phyloP scores from a whole-genome alignment of 2,888 invertebrate species.

The Arge pagana region DNA sequence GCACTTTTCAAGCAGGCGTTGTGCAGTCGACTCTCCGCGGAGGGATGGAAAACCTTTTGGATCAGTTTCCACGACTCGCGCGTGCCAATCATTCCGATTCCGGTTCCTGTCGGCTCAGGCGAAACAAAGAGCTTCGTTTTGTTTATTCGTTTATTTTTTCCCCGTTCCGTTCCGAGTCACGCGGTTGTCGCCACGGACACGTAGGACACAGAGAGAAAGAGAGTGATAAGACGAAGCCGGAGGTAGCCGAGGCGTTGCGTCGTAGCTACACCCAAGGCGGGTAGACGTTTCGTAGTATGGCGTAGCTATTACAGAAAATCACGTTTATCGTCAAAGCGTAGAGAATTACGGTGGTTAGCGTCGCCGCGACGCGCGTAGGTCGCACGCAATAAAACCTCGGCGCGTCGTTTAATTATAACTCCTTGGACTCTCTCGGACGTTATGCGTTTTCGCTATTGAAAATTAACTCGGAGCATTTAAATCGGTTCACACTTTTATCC shows the following conservation, averaged over 20 bases:
- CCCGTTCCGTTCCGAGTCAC: not conserved
- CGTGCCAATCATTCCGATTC: no score
- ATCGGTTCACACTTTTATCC: constrained; percentile 9
- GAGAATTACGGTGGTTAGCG: constrained; percentile 14
- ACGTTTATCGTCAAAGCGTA: constrained; percentile 16
- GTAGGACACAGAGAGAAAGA: not conserved
- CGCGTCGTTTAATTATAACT: constrained; percentile 17
- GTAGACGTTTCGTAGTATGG: no score
- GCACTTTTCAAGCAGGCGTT: no score
- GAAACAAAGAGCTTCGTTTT: no score
- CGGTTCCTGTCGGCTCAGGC: no score
- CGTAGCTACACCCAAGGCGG: no score
- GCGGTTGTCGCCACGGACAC: not conserved
- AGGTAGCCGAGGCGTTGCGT: no score
- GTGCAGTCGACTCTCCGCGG: no score
- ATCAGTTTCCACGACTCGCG: no score
- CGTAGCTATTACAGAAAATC: no score
- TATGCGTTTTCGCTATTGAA: constrained; percentile 22
- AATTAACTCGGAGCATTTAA: constrained; percentile 16
- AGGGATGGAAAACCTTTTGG: no score
- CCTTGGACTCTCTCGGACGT: not conserved
- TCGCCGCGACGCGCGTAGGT: constrained; percentile 1
- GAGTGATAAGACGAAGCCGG: not conserved
- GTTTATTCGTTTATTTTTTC: no score
- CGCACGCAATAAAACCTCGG: constrained; percentile 14